Conservation (phyloP, 2,797 vertebrate species). For the Tenualosa ilisha region DNA sequence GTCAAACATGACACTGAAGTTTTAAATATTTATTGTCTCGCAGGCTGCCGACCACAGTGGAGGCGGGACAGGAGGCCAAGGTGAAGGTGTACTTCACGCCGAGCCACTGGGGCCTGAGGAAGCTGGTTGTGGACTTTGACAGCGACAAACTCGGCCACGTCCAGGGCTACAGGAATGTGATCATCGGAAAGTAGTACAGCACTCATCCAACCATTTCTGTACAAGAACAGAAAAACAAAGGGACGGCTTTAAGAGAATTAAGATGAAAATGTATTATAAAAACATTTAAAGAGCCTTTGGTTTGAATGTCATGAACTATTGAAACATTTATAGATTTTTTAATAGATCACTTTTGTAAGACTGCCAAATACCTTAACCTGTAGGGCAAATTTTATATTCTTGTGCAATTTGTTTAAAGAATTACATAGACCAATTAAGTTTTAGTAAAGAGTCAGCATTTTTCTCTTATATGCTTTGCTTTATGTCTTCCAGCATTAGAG, state of each 20-base stretch:
- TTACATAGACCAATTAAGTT: neutral
- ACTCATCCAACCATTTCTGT: neutral
- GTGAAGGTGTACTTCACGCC: slow-evolving; percentile 83
- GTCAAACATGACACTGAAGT: slow-evolving; percentile 40
- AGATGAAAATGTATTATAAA: slow-evolving; percentile 59
- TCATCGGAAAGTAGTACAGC: slow-evolving; percentile 75
- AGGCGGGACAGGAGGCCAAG: slow-evolving; percentile 78
- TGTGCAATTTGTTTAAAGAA: neutral
- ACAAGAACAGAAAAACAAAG: neutral
- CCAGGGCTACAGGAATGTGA: slow-evolving; percentile 88
- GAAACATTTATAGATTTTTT: neutral
- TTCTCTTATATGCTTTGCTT: neutral
- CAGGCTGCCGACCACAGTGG: slow-evolving; percentile 69
- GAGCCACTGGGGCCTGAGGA: slow-evolving; percentile 74
- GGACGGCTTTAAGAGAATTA: slow-evolving; percentile 36
- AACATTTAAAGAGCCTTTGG: neutral
- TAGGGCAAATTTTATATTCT: neutral
- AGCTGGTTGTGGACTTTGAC: slow-evolving; percentile 89
- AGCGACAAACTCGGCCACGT: slow-evolving; percentile 84
- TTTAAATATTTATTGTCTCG: slow-evolving; percentile 58
- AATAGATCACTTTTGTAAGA: neutral
- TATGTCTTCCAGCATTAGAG: neutral
- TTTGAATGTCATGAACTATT: slow-evolving; percentile 1
- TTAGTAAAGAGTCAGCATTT: no score
- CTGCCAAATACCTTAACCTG: neutral